Conservation (phyloP, 2,888 invertebrate species). For the Netelia inedita region DNA sequence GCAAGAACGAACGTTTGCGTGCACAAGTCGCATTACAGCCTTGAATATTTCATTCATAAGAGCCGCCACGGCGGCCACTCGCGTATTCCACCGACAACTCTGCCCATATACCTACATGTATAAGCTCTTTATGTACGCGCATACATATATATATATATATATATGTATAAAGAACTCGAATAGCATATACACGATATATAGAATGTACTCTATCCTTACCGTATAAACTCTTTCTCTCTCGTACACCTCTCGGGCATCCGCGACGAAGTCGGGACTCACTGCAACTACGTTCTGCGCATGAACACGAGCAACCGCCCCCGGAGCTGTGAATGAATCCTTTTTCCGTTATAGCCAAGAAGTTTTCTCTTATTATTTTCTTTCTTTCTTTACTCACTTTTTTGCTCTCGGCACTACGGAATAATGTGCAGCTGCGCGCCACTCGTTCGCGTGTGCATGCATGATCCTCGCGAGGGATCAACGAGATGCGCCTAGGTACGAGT, state of each 20-base stretch:
- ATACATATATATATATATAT: slow-evolving; percentile 46
- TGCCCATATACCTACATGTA: slow-evolving; percentile 43
- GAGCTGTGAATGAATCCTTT: slow-evolving; percentile 79
- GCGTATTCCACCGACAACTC: slow-evolving; percentile 76
- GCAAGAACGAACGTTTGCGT: slow-evolving; percentile 78
- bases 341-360: slow-evolving; percentile 60
- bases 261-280: slow-evolving; percentile 70
- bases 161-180: slow-evolving; percentile 57
- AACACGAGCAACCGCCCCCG: slow-evolving; percentile 71
- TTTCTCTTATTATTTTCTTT: slow-evolving; percentile 43
- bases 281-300: slow-evolving; percentile 76
- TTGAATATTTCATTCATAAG: slow-evolving; percentile 85
- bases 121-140: slow-evolving; percentile 9
- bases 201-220: slow-evolving; percentile 55
- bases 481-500: background rate
- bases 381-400: slow-evolving; percentile 35
- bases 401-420: slow-evolving; percentile 70
- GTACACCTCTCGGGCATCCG: slow-evolving; percentile 60
- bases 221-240: slow-evolving; percentile 41
- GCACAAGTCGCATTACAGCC: slow-evolving; percentile 81
- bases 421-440: slow-evolving; percentile 60
- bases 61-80: slow-evolving; percentile 71
- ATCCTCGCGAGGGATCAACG: slow-evolving; percentile 2
- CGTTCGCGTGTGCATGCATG: slow-evolving; percentile 16
- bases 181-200: slow-evolving; percentile 54